A percentile compares a stretch with the other conserved stretches of the same genome.
These are phyloP conservation scores for Lepidocyrtinus sp. DNA, from an alignment of 2,888 invertebrate genomes.

Conservation along the genomic window DNA sequence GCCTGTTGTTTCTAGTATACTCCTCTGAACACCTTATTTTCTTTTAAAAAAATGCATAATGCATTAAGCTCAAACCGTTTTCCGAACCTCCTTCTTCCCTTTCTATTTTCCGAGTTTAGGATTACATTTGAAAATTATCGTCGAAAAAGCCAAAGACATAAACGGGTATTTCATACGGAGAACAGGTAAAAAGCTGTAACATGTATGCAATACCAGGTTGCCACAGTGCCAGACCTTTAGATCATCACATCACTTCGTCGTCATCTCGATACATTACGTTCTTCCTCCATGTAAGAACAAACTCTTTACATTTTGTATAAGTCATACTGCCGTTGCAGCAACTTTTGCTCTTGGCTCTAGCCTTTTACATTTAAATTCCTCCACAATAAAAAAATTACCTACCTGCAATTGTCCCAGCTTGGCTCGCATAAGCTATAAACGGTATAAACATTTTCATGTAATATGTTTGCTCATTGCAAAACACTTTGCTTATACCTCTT, in stretches of 20 bases:
- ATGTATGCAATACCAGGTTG: neutral
- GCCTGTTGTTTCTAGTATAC: too few relatives aligned
- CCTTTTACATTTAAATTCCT: neutral
- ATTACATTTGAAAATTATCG: neutral
- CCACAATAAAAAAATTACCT: neutral
- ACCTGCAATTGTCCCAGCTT: neutral
- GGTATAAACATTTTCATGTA: neutral
- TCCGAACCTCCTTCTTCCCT: neutral
- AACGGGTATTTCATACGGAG: neutral
- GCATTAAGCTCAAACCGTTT: neutral
- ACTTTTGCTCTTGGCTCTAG: neutral
- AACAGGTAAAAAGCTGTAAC: neutral
- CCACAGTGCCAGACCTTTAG: neutral
- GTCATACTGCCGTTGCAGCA: too few relatives aligned
- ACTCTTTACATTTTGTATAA: neutral
- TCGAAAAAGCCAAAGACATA: neutral
- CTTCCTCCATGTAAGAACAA: neutral
- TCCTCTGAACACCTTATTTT: too few relatives aligned
- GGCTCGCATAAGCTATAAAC: neutral
- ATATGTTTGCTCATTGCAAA: neutral
- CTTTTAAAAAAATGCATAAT: neutral
- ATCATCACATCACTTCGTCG: neutral
- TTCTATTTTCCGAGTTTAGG: neutral
- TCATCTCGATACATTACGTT: neutral
- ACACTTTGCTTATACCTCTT: neutral